These are phyloP conservation scores for Paragorgia papillata DNA, from an alignment of 92 coral and sea anemone genomes.

Conservation along the genomic window DNA sequence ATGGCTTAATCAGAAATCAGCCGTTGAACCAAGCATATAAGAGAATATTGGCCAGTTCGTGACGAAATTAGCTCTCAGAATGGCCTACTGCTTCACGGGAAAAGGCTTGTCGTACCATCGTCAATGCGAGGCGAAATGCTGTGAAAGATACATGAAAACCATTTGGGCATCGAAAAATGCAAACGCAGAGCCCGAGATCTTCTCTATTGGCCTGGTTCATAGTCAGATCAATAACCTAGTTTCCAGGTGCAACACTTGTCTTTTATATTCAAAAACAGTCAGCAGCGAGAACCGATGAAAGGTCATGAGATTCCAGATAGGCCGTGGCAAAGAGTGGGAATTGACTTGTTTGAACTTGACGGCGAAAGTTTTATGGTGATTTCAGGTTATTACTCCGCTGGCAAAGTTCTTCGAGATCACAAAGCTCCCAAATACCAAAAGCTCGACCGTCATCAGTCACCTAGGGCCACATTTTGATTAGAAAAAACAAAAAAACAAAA, in stretches of 20 bases:
- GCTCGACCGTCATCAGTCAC: too few relatives aligned
- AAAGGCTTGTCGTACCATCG: conserved; percentile 7
- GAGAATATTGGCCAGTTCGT: neutral
- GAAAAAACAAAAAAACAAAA: too few relatives aligned
- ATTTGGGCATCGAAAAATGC: conserved; percentile 4
- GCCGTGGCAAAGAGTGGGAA: neutral
- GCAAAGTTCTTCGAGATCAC: too few relatives aligned
- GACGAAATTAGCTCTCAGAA: neutral
- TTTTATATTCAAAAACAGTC: neutral
- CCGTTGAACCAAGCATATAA: neutral
- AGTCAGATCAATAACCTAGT: neutral
- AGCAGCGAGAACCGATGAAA: neutral
- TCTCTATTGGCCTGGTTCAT: conserved; percentile 6
- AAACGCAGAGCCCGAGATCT: neutral
- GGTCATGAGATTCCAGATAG: conserved; percentile 1
- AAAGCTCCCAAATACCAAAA: too few relatives aligned
- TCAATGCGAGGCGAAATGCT: neutral
- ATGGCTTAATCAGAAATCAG: neutral
- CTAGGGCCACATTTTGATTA: too few relatives aligned
- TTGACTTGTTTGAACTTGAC: neutral
- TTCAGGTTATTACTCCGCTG: too few relatives aligned
- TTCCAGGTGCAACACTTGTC: too few relatives aligned
- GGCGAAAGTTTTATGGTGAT: neutral
- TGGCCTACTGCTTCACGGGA: neutral
- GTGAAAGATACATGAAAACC: neutral